Base-by-base conservation (phyloP, 1,140 invertebrate species). In the Drosophila aff. region DNA sequence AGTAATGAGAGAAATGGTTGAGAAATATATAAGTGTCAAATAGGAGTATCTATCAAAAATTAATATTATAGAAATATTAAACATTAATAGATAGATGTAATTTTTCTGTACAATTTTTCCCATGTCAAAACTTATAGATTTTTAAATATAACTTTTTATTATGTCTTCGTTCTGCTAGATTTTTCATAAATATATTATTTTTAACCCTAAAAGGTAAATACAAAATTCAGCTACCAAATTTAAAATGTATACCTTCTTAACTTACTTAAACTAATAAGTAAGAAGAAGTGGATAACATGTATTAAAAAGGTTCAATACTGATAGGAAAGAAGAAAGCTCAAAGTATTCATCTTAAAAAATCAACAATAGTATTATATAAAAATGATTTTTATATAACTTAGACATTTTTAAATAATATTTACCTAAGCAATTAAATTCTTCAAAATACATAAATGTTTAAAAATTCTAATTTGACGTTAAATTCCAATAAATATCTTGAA, bases 221-320 rank as follows among this genome's bases (percentile, higher is more conserved):
- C 10, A 13, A 13, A 36, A 13, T 4, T 11, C 9, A 8, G 28
- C 28, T 28, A 28, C 28, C 7, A 28, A 28, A 28, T 28, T 0
- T 28, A 7, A 28, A 28, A 7, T 28, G 28, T 28, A 28, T 8
- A 7, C 8, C 7, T 28, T 1, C 6, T 9, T 31, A 31, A 9
- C 31, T 9, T 31, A 31, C 28, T 36, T 10, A 36, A 36, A 36
- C 3, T 36, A 36, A 36, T 4, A 7, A 41, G 1, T n/a, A 9
- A 41, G 16, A n/a, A n/a, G 7, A 9, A 41, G 3, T 1, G 0
- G 1, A 0, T 41, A 3, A 1, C 0, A n/a, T 9, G 0, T 41
- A n/a, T 16, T 1, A n/a, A 41, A 9, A n/a, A 3, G 40, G 16
- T n/a, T 41, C 2, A 41, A n/a, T 3, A 41, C 23, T 47, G 1